These are phyloP conservation scores for Polia nebulosa DNA, from an alignment of 2,888 invertebrate species.

Conservation along the genomic window DNA sequence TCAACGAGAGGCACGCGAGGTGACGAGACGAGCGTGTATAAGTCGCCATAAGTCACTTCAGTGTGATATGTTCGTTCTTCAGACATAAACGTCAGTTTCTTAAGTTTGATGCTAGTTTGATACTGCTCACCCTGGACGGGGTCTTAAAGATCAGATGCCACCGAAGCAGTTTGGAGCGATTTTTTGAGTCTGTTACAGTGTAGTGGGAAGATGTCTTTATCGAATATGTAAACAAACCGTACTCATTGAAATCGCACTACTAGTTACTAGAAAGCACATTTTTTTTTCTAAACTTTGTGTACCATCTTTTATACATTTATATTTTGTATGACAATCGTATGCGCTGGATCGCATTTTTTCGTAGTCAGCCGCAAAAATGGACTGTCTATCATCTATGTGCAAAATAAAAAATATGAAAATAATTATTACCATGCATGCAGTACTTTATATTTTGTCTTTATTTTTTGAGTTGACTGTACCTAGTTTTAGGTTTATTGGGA, in stretches of 20 bases:
- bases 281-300: conserved; percentile 38
- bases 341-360: conserved; percentile 63
- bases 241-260: conserved; percentile 15
- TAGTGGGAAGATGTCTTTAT: conserved; percentile 8
- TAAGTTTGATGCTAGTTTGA: too few species aligned
- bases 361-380: conserved; percentile 43
- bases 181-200: background rate
- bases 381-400: background rate
- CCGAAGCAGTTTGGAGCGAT: background rate
- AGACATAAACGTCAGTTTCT: too few species aligned
- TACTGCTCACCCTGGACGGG: background rate
- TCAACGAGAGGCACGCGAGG: too few species aligned
- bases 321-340: conserved; percentile 28
- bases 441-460: conserved; percentile 15
- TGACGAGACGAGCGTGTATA: too few species aligned
- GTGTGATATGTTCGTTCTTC: too few species aligned
- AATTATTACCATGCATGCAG: conserved; percentile 1
- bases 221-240: background rate
- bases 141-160: background rate
- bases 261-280: conserved; percentile 48
- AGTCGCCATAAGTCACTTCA: too few species aligned
- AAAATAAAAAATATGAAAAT: conserved; percentile 11
- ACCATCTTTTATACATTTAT: conserved; percentile 33
- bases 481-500: conserved; percentile 53
- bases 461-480: conserved; percentile 48